Percentiles rank a stretch among this genome's conserved stretches.
Evolutionary conservation across 2,113 vertebrate genomes (phyloP).

Genomic region (Strix aluco): DNA sequence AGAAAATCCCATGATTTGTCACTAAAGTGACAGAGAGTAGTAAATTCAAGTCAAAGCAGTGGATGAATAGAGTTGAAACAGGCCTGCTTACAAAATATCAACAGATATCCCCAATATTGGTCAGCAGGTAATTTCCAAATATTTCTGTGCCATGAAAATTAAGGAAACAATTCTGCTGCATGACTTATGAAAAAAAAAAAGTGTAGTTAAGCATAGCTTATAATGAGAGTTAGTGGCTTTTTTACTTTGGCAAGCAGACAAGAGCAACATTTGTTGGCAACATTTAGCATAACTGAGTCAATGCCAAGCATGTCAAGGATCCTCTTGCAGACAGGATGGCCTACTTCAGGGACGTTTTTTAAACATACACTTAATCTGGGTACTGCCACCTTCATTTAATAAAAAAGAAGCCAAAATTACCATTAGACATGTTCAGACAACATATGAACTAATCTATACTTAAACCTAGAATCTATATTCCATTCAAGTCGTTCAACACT

Average conservation of each 20-base stretch:
- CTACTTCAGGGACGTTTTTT: neutral
- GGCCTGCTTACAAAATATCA: neutral
- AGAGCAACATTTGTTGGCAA: conserved; percentile 59
- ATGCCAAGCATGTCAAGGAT: conserved; percentile 62
- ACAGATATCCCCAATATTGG: neutral
- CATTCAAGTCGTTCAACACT: neutral
- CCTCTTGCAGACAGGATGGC: conserved; percentile 36
- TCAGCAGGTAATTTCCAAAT: neutral
- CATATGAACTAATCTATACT: neutral
- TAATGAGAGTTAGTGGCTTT: neutral
- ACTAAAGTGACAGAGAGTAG: neutral
- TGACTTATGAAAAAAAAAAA: neutral
- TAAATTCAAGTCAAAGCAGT: neutral
- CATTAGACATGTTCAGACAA: neutral
- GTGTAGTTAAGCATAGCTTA: neutral
- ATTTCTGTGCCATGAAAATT: neutral
- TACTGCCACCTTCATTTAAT: neutral
- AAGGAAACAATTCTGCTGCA: neutral
- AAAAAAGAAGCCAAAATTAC: neutral
- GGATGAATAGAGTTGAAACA: neutral
- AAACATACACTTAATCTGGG: neutral
- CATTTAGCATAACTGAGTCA: conserved; percentile 38
- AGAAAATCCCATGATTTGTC: neutral
- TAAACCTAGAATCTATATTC: neutral
- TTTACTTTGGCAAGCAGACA: conserved; percentile 43